Percentiles rank a stretch among this genome's conserved stretches.
Evolutionary conservation across 2,888 invertebrate species (phyloP).

Genomic region (Iselma pallidipennis): DNA sequence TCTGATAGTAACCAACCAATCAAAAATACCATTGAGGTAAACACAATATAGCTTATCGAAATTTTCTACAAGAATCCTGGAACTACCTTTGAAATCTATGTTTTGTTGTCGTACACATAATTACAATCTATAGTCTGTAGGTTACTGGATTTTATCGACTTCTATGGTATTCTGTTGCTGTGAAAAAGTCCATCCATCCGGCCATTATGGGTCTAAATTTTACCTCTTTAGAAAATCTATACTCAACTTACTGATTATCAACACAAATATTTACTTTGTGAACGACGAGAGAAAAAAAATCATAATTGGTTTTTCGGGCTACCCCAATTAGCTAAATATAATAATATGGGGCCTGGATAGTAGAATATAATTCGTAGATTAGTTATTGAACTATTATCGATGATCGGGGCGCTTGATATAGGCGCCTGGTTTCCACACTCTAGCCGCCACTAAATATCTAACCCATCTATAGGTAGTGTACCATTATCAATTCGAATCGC

Average conservation of each 20-base stretch:
- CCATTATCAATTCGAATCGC: not conserved
- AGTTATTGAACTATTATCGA: conserved; percentile 54
- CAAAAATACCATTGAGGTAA: conserved; percentile 13
- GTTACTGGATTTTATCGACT: not conserved
- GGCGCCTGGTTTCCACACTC: conserved; percentile 46
- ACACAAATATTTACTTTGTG: conserved; percentile 48
- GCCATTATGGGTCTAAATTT: conserved; percentile 6
- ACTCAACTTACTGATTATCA: conserved; percentile 31
- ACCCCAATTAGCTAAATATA: conserved; percentile 55
- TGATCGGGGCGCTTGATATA: conserved; percentile 45
- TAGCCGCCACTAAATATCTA: not conserved
- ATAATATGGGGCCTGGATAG: conserved; percentile 50
- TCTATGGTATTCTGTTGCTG: not conserved
- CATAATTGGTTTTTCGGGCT: conserved; percentile 52
- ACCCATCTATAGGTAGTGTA: not conserved
- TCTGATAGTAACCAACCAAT: conserved; percentile 20
- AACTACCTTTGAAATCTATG: not conserved
- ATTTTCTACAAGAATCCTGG: too few species aligned
- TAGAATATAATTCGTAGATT: conserved; percentile 49
- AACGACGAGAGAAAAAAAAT: conserved; percentile 35
- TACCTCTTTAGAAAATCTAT: conserved; percentile 35
- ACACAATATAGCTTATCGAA: conserved; percentile 3
- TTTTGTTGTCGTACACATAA: not conserved
- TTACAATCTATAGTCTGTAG: not conserved
- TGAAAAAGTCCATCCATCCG: not conserved